These are phyloP conservation scores for Boleophthalmus pectinirostris DNA, from an alignment of 2,113 vertebrate species.

Conservation along the genomic window DNA sequence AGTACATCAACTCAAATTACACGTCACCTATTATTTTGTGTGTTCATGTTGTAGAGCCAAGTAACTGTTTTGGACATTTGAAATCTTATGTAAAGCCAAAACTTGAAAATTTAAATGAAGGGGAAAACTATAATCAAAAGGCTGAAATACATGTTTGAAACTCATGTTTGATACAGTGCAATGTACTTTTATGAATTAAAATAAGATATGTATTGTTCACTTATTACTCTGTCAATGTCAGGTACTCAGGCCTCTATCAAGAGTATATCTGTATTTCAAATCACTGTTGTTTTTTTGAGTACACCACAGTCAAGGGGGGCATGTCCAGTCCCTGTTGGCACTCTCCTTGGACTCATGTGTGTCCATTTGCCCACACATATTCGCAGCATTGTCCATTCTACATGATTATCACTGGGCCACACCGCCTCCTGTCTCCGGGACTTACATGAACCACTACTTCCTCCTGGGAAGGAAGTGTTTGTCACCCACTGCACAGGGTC, in stretches of 20 bases:
- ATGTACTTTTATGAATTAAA: not conserved
- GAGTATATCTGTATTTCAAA: slow-evolving; percentile 56
- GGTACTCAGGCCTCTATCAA: slow-evolving; percentile 39
- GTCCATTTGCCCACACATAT: slow-evolving; percentile 68
- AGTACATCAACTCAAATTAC: not conserved
- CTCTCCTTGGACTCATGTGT: slow-evolving; percentile 59
- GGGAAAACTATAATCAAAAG: too few species aligned
- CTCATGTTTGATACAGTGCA: too few species aligned
- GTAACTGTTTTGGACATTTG: not conserved
- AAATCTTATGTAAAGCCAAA: not conserved
- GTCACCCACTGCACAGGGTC: slow-evolving; percentile 65
- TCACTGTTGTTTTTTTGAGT: slow-evolving; percentile 65
- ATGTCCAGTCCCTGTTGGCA: slow-evolving; percentile 61
- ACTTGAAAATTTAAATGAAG: not conserved
- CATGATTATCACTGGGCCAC: slow-evolving; percentile 74
- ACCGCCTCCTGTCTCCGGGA: slow-evolving; percentile 77
- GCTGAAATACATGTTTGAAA: too few species aligned
- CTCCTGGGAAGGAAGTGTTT: slow-evolving; percentile 75
- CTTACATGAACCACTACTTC: slow-evolving; percentile 74
- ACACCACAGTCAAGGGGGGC: slow-evolving; percentile 60
- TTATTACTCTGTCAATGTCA: not conserved
- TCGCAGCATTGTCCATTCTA: slow-evolving; percentile 75
- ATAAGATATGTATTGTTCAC: not conserved
- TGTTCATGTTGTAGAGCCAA: not conserved
- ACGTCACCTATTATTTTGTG: not conserved